Base-by-base conservation (phyloP, 1,140 invertebrate species). In the Palaemon carinicauda region DNA sequence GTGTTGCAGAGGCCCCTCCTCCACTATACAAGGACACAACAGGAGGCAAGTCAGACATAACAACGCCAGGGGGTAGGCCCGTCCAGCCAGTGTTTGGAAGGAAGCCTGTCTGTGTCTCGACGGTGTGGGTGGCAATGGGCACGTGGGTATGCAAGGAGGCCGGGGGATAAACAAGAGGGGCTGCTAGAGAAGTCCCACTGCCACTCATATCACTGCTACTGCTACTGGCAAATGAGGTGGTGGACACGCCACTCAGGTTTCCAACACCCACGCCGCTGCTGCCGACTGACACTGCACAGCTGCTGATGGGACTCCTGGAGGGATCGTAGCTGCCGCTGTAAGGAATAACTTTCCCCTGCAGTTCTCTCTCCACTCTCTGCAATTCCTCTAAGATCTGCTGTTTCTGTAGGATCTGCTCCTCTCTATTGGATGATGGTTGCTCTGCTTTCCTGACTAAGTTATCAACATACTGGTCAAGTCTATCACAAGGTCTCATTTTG, bases 341-440 rank as follows among this genome's bases (percentile, higher is more conserved):
- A 50, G 84, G 84, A 33, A 87, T 87, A 12, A 83, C 80, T 29
- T 88, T 83, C 3, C 80, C 82, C 27, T 82, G 79, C 19, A 89
- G 79, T 71, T 89, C 87, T 71, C 82, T 88, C 56, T 89, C 87
- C 15, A 89, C 89, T 54, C 88, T 94, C 92, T 96, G 94, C 83
- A 96, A 91, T 91, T 96, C 95, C 90, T 96, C 95, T 10, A 96
- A 92, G 90, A 96, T 95, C 90, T 95, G 94, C 91, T 96, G 95
- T 89, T 95, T 96, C 87, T 95, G 93, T 21, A 94, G 91, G 71
- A 94, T 94, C 89, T 95, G 94, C 80, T 95, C 95, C 89, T 95
- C 94, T 88, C 92, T 91, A 65, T 91, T 91, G 56, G 80, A 77
- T 24, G 84, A 82, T 10, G 87, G 81, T 53, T 88, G 87, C 60